phyloP scores from a whole-genome alignment of 2,113 vertebrate species.

The Neotoma lepida region DNA sequence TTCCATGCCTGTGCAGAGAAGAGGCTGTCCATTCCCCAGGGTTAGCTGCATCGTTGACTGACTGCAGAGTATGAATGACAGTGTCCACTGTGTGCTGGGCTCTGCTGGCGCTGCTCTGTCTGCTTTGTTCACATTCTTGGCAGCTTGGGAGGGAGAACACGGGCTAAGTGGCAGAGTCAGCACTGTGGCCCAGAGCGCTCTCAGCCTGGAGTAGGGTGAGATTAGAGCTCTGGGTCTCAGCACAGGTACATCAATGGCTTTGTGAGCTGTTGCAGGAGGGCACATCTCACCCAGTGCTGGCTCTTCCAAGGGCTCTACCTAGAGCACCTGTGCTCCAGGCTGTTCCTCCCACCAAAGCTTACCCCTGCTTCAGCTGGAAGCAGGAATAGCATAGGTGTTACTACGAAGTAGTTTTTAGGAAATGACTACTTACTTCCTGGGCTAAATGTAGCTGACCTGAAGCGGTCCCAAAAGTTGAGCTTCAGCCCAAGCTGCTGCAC shows the following conservation, averaged over 20 bases:
- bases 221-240: background rate
- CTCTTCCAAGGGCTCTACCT: background rate
- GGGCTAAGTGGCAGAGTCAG: background rate
- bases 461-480: background rate
- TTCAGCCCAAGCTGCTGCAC: background rate
- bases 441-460: background rate
- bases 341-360: background rate
- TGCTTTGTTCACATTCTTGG: background rate
- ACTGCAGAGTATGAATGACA: background rate
- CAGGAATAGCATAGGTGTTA: background rate
- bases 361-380: background rate
- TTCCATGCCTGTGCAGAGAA: background rate
- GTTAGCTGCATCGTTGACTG: background rate
- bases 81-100: background rate
- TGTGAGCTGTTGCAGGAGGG: background rate
- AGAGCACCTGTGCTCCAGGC: background rate
- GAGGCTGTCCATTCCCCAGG: background rate
- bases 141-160: background rate
- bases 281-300: background rate
- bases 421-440: background rate
- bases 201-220: background rate
- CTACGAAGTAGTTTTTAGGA: background rate
- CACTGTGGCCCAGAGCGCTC: background rate
- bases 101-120: background rate
- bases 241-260: background rate